Evolutionary conservation across 2,113 vertebrate genomes (phyloP).

Genomic region (Chloropsis hardwickii): DNA sequence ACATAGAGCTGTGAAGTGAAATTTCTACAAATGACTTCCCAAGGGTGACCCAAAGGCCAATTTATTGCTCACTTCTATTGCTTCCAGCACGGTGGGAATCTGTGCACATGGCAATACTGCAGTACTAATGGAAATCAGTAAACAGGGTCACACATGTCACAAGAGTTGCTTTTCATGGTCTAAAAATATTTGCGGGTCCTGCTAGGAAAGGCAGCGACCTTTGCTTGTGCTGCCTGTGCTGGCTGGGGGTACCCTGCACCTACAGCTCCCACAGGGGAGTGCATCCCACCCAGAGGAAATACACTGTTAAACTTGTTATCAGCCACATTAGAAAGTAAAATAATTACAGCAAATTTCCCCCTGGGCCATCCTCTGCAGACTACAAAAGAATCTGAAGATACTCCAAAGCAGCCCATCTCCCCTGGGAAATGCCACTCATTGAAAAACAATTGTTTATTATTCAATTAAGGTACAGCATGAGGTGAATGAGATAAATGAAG

Average conservation of each 20-base stretch:
- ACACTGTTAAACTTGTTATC: not conserved
- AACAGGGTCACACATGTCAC: not conserved
- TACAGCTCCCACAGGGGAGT: not conserved
- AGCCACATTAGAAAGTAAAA: not conserved
- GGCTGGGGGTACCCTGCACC: not conserved
- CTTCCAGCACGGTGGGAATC: not conserved
- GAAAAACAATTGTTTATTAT: not conserved
- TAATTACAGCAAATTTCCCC: constrained; percentile 8
- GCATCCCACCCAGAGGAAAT: not conserved
- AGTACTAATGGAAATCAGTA: not conserved
- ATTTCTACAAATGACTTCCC: not conserved
- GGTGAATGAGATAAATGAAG: not conserved
- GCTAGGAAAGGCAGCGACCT: not conserved
- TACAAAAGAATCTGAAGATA: not conserved
- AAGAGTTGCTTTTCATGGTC: not conserved
- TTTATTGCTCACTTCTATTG: not conserved
- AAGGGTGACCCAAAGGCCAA: not conserved
- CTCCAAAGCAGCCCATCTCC: not conserved
- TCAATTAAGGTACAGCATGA: not conserved
- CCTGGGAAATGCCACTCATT: not conserved
- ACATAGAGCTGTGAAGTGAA: not conserved
- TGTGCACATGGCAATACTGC: not conserved
- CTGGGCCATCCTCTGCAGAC: not conserved
- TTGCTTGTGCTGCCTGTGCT: not conserved
- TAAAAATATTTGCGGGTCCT: not conserved